Base-by-base conservation (phyloP, 2,888 invertebrate genomes). In the Lumbricus terrestris region DNA sequence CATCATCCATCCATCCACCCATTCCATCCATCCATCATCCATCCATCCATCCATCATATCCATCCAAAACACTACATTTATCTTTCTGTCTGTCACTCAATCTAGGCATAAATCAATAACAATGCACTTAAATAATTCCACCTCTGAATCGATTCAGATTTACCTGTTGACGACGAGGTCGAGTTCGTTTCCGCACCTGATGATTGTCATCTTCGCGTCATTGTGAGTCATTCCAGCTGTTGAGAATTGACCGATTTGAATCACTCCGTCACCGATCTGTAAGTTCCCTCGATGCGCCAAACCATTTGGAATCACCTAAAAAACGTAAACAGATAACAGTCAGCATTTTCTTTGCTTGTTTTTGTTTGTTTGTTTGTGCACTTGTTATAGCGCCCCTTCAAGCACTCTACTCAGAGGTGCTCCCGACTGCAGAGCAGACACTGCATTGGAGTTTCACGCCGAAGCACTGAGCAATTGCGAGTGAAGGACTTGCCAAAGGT, bases 161-260 rank as follows among this genome's bases (percentile, higher is more conserved):
- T 20, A 85, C 85, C 85, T 85, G 85, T 85, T 85, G 34, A 85
- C 85, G 16, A 37, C 85, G 35, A 85, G 37, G 34, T 85, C 85
- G 20, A 85, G 85, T 85, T 85, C 85, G n/a, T 85, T 85, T 33
- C 85, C 85, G 20, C 35, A 85, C 16, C 85, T 34, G 37, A 85
- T 85, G 85, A 85, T 85, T 15, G 85, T 37, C 85, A 85, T 85
- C 37, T 85, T 85, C 18, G 85, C 85, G 18, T 85, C 85, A 35
- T 85, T 37, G 34, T 85, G 85, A 8, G 85, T 85, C 85, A 85
- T 85, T 35, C 37, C 85, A 35, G 16, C 34, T 18, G 85, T 35
- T 6, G 85, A 85, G 18, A 85, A 37, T 35, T 85, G 85, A 85
- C 85, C 85, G 23, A 85, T 85, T 35, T 85, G 85, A 35, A 85